Conservation (phyloP, 30 jellyfish, hydroid and myxozoan genomes). For the Cassiopea xamachana region DNA sequence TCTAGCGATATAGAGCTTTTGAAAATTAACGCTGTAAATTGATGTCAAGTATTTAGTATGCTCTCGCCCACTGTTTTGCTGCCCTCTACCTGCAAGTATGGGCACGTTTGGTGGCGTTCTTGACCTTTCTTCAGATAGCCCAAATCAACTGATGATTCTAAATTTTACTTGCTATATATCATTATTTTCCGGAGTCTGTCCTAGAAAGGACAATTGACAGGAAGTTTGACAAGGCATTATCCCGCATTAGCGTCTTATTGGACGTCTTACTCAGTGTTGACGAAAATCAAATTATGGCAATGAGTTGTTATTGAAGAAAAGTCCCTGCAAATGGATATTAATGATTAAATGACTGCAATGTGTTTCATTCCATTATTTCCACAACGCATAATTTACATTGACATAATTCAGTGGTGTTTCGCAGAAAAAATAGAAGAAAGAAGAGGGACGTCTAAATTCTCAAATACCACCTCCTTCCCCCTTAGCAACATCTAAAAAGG, state of each 20-base stretch:
- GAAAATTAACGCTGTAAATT: no score
- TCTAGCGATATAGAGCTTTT: no score
- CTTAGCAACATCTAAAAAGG: neutral
- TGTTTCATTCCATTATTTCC: neutral
- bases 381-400: neutral
- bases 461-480: neutral
- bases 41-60: neutral
- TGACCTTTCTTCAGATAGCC: neutral
- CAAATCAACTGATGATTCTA: neutral
- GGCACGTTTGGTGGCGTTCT: neutral
- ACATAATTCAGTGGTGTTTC: neutral
- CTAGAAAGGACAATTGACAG: neutral
- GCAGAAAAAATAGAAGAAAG: neutral
- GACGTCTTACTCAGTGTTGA: neutral
- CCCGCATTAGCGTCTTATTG: neutral
- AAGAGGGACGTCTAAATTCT: neutral
- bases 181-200: neutral
- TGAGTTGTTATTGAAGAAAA: neutral
- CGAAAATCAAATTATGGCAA: neutral
- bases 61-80: neutral
- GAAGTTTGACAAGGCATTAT: neutral
- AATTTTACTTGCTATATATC: neutral
- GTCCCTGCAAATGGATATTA: neutral
- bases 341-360: neutral
- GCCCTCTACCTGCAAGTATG: neutral